Percentiles rank a stretch among this genome's conserved stretches.
Evolutionary conservation across 1,140 invertebrate genomes (phyloP).

Genomic region (Leptinotarsa defecta): DNA sequence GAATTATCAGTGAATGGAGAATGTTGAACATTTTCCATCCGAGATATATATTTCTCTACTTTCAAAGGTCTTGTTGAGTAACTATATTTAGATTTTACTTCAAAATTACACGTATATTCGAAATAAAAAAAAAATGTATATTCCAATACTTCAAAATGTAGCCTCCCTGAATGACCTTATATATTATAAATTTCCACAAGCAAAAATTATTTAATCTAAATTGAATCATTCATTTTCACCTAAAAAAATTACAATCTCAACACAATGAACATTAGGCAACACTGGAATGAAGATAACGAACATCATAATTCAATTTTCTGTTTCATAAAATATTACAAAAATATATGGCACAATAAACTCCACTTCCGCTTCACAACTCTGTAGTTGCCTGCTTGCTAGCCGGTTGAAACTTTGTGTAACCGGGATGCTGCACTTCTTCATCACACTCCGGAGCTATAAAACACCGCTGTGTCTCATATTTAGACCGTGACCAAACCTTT

Average conservation of each 20-base stretch:
- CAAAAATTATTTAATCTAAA: background rate
- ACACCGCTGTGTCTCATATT: slow-evolving; percentile 60
- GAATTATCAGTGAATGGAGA: too few species aligned
- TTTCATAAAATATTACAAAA: slow-evolving; percentile 6
- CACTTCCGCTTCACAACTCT: slow-evolving; percentile 49
- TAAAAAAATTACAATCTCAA: background rate
- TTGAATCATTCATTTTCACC: background rate
- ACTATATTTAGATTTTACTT: too few species aligned
- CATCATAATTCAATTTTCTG: background rate
- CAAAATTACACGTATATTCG: too few species aligned
- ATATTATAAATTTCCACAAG: too few species aligned
- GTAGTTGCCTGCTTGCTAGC: slow-evolving; percentile 58
- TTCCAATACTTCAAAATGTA: too few species aligned
- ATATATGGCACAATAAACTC: slow-evolving; percentile 27
- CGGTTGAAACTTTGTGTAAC: slow-evolving; percentile 64
- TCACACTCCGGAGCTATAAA: slow-evolving; percentile 60
- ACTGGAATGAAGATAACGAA: too few species aligned
- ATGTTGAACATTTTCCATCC: too few species aligned
- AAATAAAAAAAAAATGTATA: too few species aligned
- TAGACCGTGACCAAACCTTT: slow-evolving; percentile 61
- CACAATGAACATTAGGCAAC: background rate
- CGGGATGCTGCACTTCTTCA: slow-evolving; percentile 59
- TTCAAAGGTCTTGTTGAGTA: too few species aligned
- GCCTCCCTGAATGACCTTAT: too few species aligned
- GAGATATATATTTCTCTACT: too few species aligned